phyloP scores from a whole-genome alignment of 2,888 invertebrate species.

The Apocheima hispidaria region DNA sequence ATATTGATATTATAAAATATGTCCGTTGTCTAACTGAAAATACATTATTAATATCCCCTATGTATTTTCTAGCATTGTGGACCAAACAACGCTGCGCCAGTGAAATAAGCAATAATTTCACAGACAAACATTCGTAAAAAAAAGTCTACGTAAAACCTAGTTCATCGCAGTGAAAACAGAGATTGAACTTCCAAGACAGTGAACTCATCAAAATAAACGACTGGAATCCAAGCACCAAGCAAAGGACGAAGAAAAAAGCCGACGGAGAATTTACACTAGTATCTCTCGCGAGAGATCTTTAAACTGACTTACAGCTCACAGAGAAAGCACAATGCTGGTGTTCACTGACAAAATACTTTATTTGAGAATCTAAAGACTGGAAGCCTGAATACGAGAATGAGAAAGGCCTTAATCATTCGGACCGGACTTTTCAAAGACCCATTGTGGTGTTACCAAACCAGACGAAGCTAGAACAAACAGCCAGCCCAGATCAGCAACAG shows the following conservation, averaged over 20 bases:
- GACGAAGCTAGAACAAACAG: too few relatives aligned
- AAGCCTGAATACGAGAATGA: background rate
- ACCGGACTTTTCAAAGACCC: background rate
- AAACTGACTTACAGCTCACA: conserved; percentile 17
- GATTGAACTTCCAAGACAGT: conserved; percentile 25
- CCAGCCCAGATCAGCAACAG: too few relatives aligned
- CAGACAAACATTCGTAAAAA: too few relatives aligned
- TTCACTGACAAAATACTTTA: conserved; percentile 15
- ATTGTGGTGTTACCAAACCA: too few relatives aligned
- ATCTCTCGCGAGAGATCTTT: conserved; percentile 23
- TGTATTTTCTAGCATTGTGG: too few relatives aligned
- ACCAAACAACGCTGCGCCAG: too few relatives aligned
- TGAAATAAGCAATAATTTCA: background rate
- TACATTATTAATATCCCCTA: too few relatives aligned
- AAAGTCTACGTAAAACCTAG: conserved; percentile 8
- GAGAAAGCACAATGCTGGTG: conserved; percentile 14
- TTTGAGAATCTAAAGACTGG: conserved; percentile 18
- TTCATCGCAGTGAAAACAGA: conserved; percentile 14
- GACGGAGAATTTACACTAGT: conserved; percentile 17
- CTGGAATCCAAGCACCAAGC: conserved; percentile 18
- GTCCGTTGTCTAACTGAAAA: too few relatives aligned
- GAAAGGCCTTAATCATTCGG: conserved; percentile 1
- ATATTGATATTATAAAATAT: too few relatives aligned
- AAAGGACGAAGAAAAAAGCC: conserved; percentile 24
- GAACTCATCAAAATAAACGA: conserved; percentile 30